Evolutionary conservation across 2,888 invertebrate genomes (phyloP), one percentile per base, ranked within the genome.

Genomic region (Lysandra coridon): DNA sequence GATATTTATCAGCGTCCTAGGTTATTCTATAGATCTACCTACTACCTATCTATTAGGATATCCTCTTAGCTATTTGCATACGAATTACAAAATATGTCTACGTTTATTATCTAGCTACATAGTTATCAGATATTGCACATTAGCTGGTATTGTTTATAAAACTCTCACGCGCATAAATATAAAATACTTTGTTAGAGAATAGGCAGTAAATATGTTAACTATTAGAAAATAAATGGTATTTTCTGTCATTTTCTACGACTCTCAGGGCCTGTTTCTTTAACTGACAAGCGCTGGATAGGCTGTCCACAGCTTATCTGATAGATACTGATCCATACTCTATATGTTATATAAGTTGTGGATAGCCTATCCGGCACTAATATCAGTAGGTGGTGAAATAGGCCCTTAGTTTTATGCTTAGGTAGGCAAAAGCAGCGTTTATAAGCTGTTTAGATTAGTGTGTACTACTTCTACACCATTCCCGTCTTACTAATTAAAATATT

Each of bases 111-210:
- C 64, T 33, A 69, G 33, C 69, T 14, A 33, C 33, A 53, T 53
- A 57, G 44, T 30, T 30, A 30, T 64, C 64, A 64, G 69, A 69
- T 69, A 69, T 69, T 69, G 33, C 69, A 33, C 69, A 69, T 69
- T 6, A 33, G 33, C 40, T n/a, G n/a, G 74, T 44, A 74, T 74
- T 74, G 74, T 44, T 74, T 23, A 17, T 40, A 44, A 44, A 44
- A 44, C 74, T 74, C 74, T 74, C 74, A 74, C 74, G 74, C 44
- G 10, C 74, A 14, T 3, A n/a, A n/a, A n/a, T n/a, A n/a, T n/a
- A n/a, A n/a, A n/a, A n/a, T n/a, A 7, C 17, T 44, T 44, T 74
- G 74, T 74, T n/a, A 74, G n/a, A 74, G n/a, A 73, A 33, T 73
- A 37, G 73, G 74, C 40, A 23, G 4, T 44, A 73, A 14, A 73